Evolutionary conservation across 2,113 vertebrate species (phyloP).

Genomic region (Pholis gunnellus): DNA sequence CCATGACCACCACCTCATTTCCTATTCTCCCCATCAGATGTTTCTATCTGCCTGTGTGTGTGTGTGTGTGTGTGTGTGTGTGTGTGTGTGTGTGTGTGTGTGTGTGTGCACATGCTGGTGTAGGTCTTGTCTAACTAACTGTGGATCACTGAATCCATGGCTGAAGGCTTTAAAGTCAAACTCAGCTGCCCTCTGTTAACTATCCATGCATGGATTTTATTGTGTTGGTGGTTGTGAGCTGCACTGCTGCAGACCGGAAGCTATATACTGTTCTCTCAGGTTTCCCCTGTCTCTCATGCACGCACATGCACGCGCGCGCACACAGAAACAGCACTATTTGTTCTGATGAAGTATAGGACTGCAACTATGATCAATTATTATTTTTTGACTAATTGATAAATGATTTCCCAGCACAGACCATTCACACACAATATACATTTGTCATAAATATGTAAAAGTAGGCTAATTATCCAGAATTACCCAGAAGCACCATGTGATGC

Average conservation of each 20-base stretch:
- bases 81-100: not conserved
- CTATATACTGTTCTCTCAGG: not conserved
- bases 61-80: not conserved
- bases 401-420: not conserved
- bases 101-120: not conserved
- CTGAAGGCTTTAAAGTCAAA: conserved; percentile 5
- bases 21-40: not conserved
- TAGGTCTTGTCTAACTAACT: not conserved
- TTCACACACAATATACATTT: not conserved
- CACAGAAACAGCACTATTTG: not conserved
- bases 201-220: conserved; percentile 12
- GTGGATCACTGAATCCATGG: not conserved
- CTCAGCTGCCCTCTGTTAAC: not conserved
- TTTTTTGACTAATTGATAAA: not conserved
- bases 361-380: not conserved
- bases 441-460: not conserved
- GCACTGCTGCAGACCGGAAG: not conserved
- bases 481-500: not conserved
- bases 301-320: not conserved
- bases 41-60: not conserved
- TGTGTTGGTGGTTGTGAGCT: not conserved
- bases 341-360: not conserved
- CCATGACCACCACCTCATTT: not conserved
- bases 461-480: not conserved
- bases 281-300: not conserved